A percentile compares a stretch with the other conserved stretches of the same genome.
These are phyloP conservation scores for Subacronicta megacephala DNA, from an alignment of 2,888 invertebrate genomes.

Conservation along the genomic window DNA sequence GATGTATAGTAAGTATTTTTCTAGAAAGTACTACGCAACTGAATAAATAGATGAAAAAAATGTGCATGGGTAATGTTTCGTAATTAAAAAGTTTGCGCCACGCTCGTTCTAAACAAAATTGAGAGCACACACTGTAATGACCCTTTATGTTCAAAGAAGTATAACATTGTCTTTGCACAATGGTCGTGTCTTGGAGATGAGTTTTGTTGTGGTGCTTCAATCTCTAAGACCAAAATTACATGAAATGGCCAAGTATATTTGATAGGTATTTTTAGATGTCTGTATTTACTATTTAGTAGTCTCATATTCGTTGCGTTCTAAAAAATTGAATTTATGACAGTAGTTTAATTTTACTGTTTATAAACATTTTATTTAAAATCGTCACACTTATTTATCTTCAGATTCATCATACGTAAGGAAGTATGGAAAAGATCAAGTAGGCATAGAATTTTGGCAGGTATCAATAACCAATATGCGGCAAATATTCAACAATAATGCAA, in stretches of 20 bases:
- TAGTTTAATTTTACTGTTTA: constrained; percentile 25
- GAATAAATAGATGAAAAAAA: constrained; percentile 53
- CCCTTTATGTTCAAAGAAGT: constrained; percentile 50
- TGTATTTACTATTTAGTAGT: constrained; percentile 34
- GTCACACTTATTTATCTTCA: constrained; percentile 28
- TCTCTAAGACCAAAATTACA: constrained; percentile 40
- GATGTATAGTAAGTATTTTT: constrained; percentile 44
- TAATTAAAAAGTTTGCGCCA: constrained; percentile 58
- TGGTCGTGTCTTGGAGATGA: constrained; percentile 44
- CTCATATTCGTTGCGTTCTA: constrained; percentile 34
- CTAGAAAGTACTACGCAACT: constrained; percentile 57
- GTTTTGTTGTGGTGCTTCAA: constrained; percentile 40
- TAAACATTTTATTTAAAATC: constrained; percentile 23
- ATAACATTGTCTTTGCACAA: constrained; percentile 47
- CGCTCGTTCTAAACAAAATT: constrained; percentile 49
- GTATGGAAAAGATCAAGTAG: constrained; percentile 38
- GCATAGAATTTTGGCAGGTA: constrained; percentile 31
- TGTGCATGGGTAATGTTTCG: constrained; percentile 42
- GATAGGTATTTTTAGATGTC: constrained; percentile 32
- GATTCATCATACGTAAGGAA: constrained; percentile 26
- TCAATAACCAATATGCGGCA: constrained; percentile 46
- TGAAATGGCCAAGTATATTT: constrained; percentile 34
- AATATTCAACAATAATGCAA: constrained; percentile 63
- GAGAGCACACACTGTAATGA: constrained; percentile 39
- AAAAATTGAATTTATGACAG: constrained; percentile 31